Evolutionary conservation across 2,113 vertebrate genomes (phyloP).

Genomic region (Leptobrachium leishanense): DNA sequence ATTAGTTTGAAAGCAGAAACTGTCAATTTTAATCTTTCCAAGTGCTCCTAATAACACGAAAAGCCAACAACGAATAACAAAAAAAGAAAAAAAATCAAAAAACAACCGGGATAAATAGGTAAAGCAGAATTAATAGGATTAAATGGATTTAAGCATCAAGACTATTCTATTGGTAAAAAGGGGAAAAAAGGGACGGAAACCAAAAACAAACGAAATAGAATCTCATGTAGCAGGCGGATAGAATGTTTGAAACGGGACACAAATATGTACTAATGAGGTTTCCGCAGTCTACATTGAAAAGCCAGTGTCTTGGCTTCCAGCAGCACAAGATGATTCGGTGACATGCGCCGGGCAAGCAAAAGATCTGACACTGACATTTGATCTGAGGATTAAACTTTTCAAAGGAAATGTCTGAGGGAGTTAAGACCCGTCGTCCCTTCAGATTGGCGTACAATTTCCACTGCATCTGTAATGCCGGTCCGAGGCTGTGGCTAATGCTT

Average conservation of each 20-base stretch:
- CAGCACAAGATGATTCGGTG: conserved; percentile 22
- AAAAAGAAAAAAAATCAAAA: no score
- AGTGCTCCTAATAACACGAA: no score
- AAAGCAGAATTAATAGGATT: no score
- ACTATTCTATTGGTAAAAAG: no score
- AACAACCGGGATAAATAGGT: no score
- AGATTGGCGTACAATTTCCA: conserved; percentile 17
- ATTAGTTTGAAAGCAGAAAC: no score
- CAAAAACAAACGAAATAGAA: no score
- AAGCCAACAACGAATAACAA: no score
- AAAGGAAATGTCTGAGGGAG: conserved; percentile 32
- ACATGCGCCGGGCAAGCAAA: conserved; percentile 20
- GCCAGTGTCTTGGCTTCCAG: background rate
- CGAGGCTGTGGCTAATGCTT: conserved; percentile 6
- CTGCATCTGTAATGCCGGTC: background rate
- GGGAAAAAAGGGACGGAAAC: no score
- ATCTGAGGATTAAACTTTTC: conserved; percentile 29
- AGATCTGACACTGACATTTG: conserved; percentile 37
- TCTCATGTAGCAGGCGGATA: no score
- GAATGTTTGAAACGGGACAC: background rate
- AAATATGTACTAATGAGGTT: background rate
- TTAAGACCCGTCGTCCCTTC: conserved; percentile 6
- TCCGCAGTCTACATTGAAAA: background rate
- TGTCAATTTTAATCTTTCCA: no score
- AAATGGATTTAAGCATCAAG: no score